These are phyloP conservation scores for Coptodon rendalli DNA, from an alignment of 2,113 vertebrate genomes.

Conservation along the genomic window DNA sequence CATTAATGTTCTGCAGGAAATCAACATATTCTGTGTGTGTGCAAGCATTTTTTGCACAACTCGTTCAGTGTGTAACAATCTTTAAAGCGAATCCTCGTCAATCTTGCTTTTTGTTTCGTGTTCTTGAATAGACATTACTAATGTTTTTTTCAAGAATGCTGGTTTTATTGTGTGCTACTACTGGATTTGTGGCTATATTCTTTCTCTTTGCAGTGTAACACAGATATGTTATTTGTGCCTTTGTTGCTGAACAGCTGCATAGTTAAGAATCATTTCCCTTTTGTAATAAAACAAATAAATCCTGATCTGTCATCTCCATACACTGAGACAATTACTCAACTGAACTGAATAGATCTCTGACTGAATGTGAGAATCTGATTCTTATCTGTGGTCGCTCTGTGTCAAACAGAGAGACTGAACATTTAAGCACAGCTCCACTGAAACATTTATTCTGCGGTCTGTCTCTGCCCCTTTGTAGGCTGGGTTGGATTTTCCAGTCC, in stretches of 20 bases:
- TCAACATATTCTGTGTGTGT: too few species aligned
- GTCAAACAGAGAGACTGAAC: too few species aligned
- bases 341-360: neutral
- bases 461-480: too few species aligned
- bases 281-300: neutral
- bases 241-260: neutral
- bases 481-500: neutral
- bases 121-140: neutral
- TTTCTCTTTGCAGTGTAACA: neutral
- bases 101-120: too few species aligned
- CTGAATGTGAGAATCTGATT: neutral
- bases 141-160: neutral
- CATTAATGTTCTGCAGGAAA: too few species aligned
- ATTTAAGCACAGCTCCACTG: too few species aligned
- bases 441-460: too few species aligned
- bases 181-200: neutral
- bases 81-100: too few species aligned
- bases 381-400: too few species aligned
- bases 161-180: neutral
- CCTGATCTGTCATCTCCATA: rapidly evolving
- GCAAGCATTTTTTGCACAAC: too few species aligned
- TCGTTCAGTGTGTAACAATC: too few species aligned
- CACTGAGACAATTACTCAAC: neutral
- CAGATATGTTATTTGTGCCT: neutral
- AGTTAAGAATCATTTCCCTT: neutral